Evolutionary conservation across 2,113 vertebrate species (phyloP).

Genomic region (Rhinolophus ferrumequinum): DNA sequence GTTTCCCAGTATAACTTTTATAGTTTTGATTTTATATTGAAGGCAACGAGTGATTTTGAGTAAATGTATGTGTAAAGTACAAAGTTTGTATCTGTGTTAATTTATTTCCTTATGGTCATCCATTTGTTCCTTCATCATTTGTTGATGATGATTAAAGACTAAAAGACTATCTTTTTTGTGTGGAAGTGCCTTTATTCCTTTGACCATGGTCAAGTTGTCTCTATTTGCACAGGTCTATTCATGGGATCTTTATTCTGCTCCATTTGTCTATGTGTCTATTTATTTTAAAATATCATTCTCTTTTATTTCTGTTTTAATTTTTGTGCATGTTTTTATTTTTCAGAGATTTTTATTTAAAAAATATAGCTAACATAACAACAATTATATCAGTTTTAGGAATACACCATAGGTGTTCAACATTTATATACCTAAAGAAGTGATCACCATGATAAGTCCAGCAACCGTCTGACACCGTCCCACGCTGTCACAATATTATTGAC

Average conservation of each 20-base stretch:
- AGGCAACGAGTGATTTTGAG: background rate
- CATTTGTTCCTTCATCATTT: background rate
- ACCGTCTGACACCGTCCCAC: too few relatives aligned
- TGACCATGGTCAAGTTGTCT: background rate
- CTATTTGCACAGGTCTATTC: background rate
- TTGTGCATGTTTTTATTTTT: too few relatives aligned
- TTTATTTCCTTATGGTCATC: background rate
- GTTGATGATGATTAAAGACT: background rate
- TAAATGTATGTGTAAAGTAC: background rate
- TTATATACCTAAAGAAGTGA: too few relatives aligned
- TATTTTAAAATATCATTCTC: background rate
- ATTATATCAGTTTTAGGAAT: too few relatives aligned
- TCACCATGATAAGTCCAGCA: too few relatives aligned
- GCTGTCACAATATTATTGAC: too few relatives aligned
- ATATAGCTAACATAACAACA: too few relatives aligned
- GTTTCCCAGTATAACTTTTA: background rate
- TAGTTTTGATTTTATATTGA: background rate
- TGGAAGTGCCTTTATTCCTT: background rate
- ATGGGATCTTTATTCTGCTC: background rate
- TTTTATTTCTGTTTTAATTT: too few relatives aligned
- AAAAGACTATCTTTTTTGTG: background rate
- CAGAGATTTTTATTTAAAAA: too few relatives aligned
- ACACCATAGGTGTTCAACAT: too few relatives aligned
- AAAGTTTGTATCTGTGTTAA: background rate
- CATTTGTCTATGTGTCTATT: background rate